Evolutionary conservation across 2,888 invertebrate genomes (phyloP).

Genomic region (Eueremaeus valkanovi): DNA sequence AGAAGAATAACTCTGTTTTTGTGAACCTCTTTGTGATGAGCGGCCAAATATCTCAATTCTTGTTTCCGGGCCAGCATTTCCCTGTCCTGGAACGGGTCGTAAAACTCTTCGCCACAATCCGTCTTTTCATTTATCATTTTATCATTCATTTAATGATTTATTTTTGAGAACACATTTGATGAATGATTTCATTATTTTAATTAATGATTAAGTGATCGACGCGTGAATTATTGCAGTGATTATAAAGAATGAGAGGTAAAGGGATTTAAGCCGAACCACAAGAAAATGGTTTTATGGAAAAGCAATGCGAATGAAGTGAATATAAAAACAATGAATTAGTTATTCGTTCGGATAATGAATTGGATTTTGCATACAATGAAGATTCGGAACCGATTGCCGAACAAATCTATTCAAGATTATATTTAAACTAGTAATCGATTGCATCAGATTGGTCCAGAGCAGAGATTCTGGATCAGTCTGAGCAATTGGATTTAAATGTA

Average conservation of each 20-base stretch:
- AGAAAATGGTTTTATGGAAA: slow-evolving; percentile 33
- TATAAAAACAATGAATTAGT: not conserved
- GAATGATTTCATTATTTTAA: slow-evolving; percentile 16
- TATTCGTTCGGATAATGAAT: too few relatives aligned
- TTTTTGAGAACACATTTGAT: not conserved
- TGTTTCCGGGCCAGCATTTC: slow-evolving; percentile 25
- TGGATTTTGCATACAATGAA: too few relatives aligned
- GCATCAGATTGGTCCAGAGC: too few relatives aligned
- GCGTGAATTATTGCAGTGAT: slow-evolving; percentile 8
- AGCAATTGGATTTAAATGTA: too few relatives aligned
- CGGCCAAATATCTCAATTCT: not conserved
- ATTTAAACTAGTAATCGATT: too few relatives aligned
- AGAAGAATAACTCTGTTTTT: not conserved
- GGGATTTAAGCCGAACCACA: slow-evolving; percentile 33
- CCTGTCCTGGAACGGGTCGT: not conserved
- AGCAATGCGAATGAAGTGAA: slow-evolving; percentile 35
- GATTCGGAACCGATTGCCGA: too few relatives aligned
- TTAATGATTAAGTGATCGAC: not conserved
- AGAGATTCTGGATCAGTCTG: too few relatives aligned
- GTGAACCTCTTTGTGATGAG: slow-evolving; percentile 26
- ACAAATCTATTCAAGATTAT: too few relatives aligned
- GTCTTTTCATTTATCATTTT: not conserved
- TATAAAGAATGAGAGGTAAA: slow-evolving; percentile 19
- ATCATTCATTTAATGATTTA: not conserved
- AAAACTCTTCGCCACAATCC: not conserved